Evolutionary conservation across 2,888 invertebrate genomes (phyloP).

Genomic region (Tethea ocularis): DNA sequence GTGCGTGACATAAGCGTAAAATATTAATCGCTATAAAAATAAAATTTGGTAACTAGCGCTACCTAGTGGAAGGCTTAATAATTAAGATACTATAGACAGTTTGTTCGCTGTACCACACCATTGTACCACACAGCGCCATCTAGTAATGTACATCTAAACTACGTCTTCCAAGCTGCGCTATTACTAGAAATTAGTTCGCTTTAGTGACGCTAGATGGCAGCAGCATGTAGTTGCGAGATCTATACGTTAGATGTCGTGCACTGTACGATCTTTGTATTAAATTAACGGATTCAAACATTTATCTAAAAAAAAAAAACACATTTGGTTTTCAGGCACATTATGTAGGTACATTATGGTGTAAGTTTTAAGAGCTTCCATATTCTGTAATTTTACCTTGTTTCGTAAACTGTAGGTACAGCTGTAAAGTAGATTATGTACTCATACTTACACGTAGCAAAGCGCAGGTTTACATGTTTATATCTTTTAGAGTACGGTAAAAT

Average conservation of each 20-base stretch:
- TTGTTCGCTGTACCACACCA: background rate
- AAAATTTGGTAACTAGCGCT: background rate
- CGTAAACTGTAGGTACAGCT: too few relatives aligned
- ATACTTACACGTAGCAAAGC: too few relatives aligned
- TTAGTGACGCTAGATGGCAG: background rate
- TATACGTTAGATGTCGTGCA: background rate
- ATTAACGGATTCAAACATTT: background rate
- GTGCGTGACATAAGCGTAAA: background rate
- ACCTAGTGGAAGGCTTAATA: background rate
- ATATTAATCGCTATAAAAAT: background rate
- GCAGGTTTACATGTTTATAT: too few relatives aligned
- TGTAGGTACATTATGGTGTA: too few relatives aligned
- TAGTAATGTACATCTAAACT: background rate
- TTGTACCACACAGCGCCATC: background rate
- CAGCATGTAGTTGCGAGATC: background rate
- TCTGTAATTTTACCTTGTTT: too few relatives aligned
- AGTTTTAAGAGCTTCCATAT: too few relatives aligned
- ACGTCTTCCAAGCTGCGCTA: background rate
- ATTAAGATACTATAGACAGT: background rate
- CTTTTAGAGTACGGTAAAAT: conserved; percentile 13
- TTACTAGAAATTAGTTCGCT: background rate
- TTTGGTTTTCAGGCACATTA: too few relatives aligned
- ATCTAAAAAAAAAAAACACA: too few relatives aligned
- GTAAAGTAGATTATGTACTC: background rate
- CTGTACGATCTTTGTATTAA: background rate